Percentiles rank a stretch among this genome's conserved stretches.
Conservation (phyloP, 2,888 invertebrate genomes). For the Himalopsyche anomala region DNA sequence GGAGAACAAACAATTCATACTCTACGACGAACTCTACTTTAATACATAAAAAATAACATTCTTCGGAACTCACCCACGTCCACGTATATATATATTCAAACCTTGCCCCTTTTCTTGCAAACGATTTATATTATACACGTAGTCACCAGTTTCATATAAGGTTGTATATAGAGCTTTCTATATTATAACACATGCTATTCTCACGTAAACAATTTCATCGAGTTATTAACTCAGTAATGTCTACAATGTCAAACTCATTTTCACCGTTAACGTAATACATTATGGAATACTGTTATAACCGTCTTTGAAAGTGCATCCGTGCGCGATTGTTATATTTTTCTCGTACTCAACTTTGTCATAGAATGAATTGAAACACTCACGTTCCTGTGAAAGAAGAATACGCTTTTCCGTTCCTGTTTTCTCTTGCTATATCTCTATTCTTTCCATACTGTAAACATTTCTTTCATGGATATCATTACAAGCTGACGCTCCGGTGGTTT, state of each 20-base stretch:
- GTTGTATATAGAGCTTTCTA: no score
- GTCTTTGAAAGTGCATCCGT: background rate
- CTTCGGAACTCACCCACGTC: no score
- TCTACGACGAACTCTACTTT: no score
- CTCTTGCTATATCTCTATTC: background rate
- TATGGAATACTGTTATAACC: background rate
- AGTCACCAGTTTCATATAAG: no score
- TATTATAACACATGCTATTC: no score
- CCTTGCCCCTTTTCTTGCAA: no score
- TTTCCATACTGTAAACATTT: background rate
- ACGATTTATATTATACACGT: no score
- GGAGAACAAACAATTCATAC: no score
- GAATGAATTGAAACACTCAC: background rate
- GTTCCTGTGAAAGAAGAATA: background rate
- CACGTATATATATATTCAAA: no score
- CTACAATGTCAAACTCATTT: background rate
- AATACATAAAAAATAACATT: no score
- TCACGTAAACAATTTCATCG: no score
- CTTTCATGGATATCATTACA: background rate
- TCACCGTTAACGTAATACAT: background rate
- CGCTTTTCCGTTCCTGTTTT: background rate
- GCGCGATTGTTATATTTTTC: conserved; percentile 11
- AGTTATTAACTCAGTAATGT: no score
- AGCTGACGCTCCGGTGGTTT: background rate
- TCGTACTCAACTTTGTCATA: background rate